Evolutionary conservation across 2,113 vertebrate species (phyloP), one percentile per base, ranked within the genome.

Genomic region (Capreolus pygargus): DNA sequence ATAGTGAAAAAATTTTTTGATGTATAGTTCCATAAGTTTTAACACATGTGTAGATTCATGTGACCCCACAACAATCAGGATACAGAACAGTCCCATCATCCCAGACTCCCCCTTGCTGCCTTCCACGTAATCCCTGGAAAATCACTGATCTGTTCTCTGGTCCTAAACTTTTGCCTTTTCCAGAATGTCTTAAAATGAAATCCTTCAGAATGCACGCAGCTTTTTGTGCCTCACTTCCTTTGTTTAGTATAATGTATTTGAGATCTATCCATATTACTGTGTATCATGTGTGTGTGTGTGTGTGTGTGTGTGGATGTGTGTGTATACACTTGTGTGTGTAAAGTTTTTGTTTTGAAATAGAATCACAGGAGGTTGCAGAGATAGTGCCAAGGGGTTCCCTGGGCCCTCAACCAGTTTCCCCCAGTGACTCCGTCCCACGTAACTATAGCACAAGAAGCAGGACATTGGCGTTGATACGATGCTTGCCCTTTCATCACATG

Each of bases 291-390:
- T 81, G 25, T 93, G 23, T n/a, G 21, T 33, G 19, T 14, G n/a
- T 33, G 4, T 47, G 7, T 67, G 7, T 50, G 7, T 12, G 11
- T 4, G 2, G 12, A 33, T 14, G n/a, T 33, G 4, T 47, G 7
- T 67, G 7, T 47, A 13, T 43, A 36, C 52, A 21, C 12, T 5
- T 58, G 0, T 36, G 7, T 11, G 6, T 13, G 16, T 74, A 61
- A 50, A 52, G 27, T 96, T 95, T 86, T 60, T 45, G 70, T 83
- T 82, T 95, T 81, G 36, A 93, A 92, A 74, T 67, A 36, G 82
- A 70, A 33, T 47, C 47, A 82, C 16, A 33, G 36, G 4, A 81
- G 82, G 39, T 94, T 87, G 74, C 45, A 83, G 89, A 94, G 61
- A 54, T 4, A 60, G 30, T 81, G 17, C 30, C 43, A 78, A 86